Conservation (phyloP, 1,140 invertebrate species). For the Bombus huntii region DNA sequence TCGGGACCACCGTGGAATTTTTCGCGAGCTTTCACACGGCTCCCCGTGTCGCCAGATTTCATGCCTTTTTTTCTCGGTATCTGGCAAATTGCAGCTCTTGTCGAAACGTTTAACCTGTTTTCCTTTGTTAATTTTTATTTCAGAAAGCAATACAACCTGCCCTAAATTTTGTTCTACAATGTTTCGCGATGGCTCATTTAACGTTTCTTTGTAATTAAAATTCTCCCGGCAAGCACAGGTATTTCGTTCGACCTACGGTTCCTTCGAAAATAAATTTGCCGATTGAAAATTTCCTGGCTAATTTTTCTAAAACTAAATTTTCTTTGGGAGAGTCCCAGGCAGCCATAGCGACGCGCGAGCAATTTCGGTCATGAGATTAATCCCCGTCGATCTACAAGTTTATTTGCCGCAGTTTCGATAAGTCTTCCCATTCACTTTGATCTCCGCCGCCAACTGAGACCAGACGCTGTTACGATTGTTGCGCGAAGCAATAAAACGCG, state of each 20-base stretch:
- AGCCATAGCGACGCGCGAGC: constrained; percentile 37
- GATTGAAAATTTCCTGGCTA: no score
- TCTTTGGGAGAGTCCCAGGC: not conserved
- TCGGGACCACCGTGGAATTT: not conserved
- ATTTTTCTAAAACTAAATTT: not conserved
- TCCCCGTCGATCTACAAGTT: constrained; percentile 54
- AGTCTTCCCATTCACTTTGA: constrained; percentile 66
- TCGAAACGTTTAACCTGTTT: not conserved
- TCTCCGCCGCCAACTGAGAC: constrained; percentile 24
- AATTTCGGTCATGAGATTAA: constrained; percentile 50
- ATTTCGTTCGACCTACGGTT: no score
- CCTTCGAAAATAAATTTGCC: no score
- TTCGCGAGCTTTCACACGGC: not conserved
- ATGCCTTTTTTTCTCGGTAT: not conserved
- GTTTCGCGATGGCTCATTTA: not conserved
- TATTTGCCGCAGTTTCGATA: constrained; percentile 52
- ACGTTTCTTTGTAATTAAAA: not conserved
- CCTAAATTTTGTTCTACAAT: not conserved
- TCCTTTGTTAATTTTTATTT: not conserved
- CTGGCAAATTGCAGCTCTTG: not conserved
- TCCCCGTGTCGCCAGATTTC: no score
- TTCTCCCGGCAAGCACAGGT: not conserved
- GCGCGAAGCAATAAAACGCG: constrained; percentile 41
- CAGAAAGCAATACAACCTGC: not conserved
- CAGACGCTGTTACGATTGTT: constrained; percentile 60